Base-by-base conservation (phyloP, 2,113 vertebrate species). In the Platycercus adscitus region DNA sequence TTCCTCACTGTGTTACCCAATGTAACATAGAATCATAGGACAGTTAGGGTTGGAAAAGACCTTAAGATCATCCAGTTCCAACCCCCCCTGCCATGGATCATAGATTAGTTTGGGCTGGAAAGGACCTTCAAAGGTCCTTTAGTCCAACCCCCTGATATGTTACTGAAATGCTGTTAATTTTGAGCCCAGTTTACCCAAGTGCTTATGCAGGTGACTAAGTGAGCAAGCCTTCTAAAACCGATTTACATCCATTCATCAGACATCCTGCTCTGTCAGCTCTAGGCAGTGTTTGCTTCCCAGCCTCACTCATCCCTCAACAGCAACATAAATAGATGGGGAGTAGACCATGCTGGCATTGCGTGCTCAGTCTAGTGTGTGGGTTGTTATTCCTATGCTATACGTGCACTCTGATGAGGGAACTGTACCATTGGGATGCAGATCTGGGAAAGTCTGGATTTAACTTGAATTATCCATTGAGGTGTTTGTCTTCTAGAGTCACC, bases 291-390 rank as follows among this genome's bases (percentile, higher is more conserved):
- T 50, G 73, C 88, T 72, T 72, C 44, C 72, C 55, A 43, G 77
- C 84, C 53, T 69, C 43, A 0, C 44, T 75, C 65, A 35, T 15
- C 53, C 25, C 71, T n/a, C 23, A n/a, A 9, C 31, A 37, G 69
- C 76, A 7, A 5, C 52, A 70, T 31, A 81, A 78, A 81, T 24
- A 52, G 53, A 7, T 3, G 60, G 31, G 37, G 63, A n/a, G 69
- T 2, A 2, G 21, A 4, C 5, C 0, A 2, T 5, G 66, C 58
- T 17, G 46, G 58, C 3, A 8, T 1, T 4, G 41, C 2, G 2
- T 4, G 73, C 84, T 53, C 88, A 8, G 33, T 1, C 20, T 7
- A 4, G 55, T 1, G 6, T 4, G 6, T 1, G 44, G 53, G 2
- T 26, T 43, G 82, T 2, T 35, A 17, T 46, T 43, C 56, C 39